These are phyloP conservation scores for Halcyon senegalensis DNA, from an alignment of 2,113 vertebrate genomes.

Conservation along the genomic window DNA sequence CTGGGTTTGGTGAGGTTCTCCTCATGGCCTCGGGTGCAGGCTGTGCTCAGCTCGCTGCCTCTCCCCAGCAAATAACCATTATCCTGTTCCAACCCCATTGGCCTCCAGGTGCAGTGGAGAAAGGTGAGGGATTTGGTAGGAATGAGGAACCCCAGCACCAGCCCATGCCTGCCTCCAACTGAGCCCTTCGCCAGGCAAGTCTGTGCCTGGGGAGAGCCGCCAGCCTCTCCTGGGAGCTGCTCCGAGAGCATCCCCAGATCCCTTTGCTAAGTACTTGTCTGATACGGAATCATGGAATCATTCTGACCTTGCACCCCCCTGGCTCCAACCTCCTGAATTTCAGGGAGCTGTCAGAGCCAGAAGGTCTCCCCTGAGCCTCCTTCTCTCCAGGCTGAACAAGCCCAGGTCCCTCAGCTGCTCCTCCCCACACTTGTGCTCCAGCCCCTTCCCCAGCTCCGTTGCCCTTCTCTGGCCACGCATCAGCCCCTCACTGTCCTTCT, in stretches of 20 bases:
- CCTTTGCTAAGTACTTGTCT: accelerated
- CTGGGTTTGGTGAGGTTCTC: not conserved
- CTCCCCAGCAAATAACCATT: not conserved
- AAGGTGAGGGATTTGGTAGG: conserved; percentile 14
- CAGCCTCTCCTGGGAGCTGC: not conserved
- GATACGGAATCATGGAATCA: not conserved
- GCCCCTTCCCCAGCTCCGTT: too few species aligned
- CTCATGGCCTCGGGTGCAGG: not conserved
- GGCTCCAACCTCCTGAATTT: too few species aligned
- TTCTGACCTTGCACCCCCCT: too few species aligned
- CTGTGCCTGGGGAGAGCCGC: not conserved
- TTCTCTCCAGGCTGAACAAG: too few species aligned
- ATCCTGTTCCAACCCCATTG: not conserved
- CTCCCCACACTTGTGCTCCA: too few species aligned
- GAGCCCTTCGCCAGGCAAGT: not conserved
- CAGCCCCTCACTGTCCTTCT: not conserved
- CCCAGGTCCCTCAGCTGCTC: too few species aligned
- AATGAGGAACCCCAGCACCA: not conserved
- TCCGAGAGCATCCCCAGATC: not conserved
- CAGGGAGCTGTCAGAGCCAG: too few species aligned
- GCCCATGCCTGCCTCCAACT: not conserved
- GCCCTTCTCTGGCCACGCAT: too few species aligned
- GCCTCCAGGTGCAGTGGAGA: not conserved
- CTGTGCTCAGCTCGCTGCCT: not conserved
- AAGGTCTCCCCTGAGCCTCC: too few species aligned